A percentile compares a stretch with the other conserved stretches of the same genome.
Conservation (phyloP, 2,797 vertebrate genomes). For the Pseudochaenichthys georgianus region DNA sequence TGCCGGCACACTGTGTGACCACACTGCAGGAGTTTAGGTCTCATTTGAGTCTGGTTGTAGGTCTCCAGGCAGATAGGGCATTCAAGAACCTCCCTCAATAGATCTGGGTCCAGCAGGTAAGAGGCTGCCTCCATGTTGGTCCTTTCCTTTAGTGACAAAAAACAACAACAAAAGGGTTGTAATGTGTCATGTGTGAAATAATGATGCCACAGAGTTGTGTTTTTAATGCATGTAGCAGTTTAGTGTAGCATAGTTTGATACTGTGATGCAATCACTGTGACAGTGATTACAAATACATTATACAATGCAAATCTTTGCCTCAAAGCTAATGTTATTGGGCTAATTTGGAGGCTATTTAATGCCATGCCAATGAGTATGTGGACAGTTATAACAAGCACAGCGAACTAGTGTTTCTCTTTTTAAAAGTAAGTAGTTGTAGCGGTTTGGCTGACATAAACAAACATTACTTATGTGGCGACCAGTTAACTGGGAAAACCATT, state of each 20-base stretch:
- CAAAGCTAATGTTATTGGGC: background rate
- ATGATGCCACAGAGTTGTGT: background rate
- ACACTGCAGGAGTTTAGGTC: constrained; percentile 96
- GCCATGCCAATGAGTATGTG: background rate
- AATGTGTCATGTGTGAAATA: background rate
- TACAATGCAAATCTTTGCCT: background rate
- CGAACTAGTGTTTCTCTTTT: background rate
- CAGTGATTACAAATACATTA: background rate
- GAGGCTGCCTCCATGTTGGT: constrained; percentile 87
- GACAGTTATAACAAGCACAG: background rate
- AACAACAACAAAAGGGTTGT: background rate
- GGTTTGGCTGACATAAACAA: background rate
- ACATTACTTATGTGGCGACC: background rate
- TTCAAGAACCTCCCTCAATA: constrained; percentile 95
- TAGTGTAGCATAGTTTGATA: background rate
- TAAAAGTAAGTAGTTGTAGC: background rate
- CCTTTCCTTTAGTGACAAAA: constrained; percentile 29
- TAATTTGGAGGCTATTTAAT: background rate
- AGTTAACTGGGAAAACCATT: background rate
- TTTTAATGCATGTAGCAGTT: background rate
- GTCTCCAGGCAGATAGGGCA: constrained; percentile 99
- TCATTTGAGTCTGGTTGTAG: constrained; percentile 92
- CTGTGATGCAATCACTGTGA: background rate
- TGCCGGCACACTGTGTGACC: constrained; percentile 96
- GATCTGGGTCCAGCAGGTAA: constrained; percentile 91